These are phyloP conservation scores for Phengaris arion DNA, from an alignment of 2,888 invertebrate species.

Conservation along the genomic window DNA sequence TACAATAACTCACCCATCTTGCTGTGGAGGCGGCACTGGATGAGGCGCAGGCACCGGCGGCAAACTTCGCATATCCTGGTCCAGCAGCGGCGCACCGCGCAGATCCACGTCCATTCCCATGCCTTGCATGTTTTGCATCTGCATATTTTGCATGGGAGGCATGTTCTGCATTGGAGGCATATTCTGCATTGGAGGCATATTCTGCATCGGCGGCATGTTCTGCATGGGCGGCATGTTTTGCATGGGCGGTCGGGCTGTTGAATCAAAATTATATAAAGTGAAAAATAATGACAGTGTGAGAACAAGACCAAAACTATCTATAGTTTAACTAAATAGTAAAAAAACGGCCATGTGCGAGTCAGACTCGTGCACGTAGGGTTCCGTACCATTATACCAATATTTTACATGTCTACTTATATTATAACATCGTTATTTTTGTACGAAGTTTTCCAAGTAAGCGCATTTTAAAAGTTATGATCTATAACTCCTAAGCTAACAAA, in stretches of 20 bases:
- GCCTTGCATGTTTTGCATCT: conserved; percentile 25
- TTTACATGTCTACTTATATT: too few species aligned
- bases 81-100: conserved; percentile 71
- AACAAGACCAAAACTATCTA: neutral
- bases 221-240: conserved; percentile 29
- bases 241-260: conserved; percentile 38
- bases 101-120: conserved; percentile 57
- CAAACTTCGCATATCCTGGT: conserved; percentile 88
- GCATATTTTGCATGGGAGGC: conserved; percentile 24
- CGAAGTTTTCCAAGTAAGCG: too few species aligned
- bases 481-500: too few species aligned
- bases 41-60: conserved; percentile 58
- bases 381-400: too few species aligned
- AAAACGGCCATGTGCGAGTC: too few species aligned
- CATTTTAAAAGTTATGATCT: too few species aligned
- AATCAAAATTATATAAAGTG: neutral
- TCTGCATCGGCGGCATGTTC: conserved; percentile 28
- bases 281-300: neutral
- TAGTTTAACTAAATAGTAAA: neutral
- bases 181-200: conserved; percentile 28
- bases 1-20: neutral
- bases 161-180: conserved; percentile 31
- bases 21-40: conserved; percentile 56
- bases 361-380: too few species aligned
- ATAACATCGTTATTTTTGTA: too few species aligned